phyloP scores from a whole-genome alignment of 2,797 vertebrate species.

The Hemitrygon akajei region DNA sequence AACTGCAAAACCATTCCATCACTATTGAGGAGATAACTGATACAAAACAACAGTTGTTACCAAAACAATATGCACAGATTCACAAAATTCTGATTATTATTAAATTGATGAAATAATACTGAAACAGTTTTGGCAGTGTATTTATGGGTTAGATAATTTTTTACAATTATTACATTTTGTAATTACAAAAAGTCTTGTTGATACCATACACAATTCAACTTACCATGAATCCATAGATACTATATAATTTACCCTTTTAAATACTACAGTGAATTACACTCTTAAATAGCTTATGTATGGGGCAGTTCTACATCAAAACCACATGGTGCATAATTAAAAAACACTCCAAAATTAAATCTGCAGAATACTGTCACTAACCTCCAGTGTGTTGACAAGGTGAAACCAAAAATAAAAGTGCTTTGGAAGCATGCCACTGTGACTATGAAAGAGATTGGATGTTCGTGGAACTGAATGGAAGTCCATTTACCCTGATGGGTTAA shows the following conservation, averaged over 20 bases:
- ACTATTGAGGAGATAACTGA: background rate
- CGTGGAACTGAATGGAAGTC: background rate
- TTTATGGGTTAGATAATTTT: too few species aligned
- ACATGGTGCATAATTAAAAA: background rate
- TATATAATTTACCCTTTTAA: background rate
- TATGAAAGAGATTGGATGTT: background rate
- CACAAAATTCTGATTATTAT: background rate
- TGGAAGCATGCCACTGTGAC: background rate
- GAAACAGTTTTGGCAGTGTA: background rate
- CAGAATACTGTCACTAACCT: background rate
- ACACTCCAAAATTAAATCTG: background rate
- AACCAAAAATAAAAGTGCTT: background rate
- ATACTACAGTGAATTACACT: background rate
- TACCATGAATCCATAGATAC: background rate
- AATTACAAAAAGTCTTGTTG: background rate
- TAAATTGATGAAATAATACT: background rate
- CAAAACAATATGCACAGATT: background rate
- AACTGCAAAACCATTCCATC: background rate
- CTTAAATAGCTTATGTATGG: background rate
- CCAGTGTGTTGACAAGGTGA: background rate
- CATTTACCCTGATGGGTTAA: background rate
- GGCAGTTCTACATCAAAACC: background rate
- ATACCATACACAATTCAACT: background rate
- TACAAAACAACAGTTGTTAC: background rate
- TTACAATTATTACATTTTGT: background rate